Evolutionary conservation across 2,113 vertebrate species (phyloP).

Genomic region (Puma concolor): DNA sequence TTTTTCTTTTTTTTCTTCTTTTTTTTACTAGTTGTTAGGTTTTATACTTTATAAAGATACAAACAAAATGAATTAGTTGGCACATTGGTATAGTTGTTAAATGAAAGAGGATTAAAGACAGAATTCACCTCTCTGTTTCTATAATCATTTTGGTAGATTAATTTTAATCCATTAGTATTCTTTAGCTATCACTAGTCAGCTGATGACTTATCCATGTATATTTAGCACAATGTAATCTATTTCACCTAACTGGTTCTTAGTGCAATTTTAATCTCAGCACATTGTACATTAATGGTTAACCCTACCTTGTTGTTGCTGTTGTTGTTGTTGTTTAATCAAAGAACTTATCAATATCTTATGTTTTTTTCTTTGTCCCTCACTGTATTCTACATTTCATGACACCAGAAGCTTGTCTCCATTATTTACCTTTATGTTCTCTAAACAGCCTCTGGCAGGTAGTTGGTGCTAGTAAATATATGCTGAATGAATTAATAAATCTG

Average conservation of each 20-base stretch:
- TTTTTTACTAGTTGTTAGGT: neutral
- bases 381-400: neutral
- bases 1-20: neutral
- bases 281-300: neutral
- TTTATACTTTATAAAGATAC: neutral
- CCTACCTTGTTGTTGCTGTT: neutral
- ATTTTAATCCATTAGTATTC: neutral
- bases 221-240: neutral
- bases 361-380: neutral
- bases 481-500: neutral
- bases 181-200: neutral
- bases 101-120: neutral
- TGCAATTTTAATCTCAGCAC: neutral
- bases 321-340: neutral
- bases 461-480: neutral
- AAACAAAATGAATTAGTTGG: neutral
- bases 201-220: neutral
- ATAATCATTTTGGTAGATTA: neutral
- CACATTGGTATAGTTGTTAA: neutral
- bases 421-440: neutral
- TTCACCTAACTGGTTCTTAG: neutral
- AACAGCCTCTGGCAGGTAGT: neutral
- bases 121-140: neutral
- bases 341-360: neutral
- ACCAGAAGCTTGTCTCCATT: neutral